Evolutionary conservation across 1,140 invertebrate species (phyloP).

Genomic region (Rhagoletis zephyria): DNA sequence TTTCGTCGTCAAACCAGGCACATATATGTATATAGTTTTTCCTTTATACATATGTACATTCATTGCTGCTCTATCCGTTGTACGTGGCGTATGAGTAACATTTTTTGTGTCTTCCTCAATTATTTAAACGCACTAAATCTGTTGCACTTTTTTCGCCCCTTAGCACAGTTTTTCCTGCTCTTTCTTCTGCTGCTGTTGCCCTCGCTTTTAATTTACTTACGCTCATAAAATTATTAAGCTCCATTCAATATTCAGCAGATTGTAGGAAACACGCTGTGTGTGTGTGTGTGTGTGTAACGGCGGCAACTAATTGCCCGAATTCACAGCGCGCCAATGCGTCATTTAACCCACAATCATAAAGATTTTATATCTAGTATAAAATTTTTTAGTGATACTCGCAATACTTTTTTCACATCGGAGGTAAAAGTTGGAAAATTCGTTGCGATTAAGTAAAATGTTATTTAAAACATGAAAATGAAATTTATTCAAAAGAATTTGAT

Average conservation of each 20-base stretch:
- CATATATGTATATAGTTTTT: too few species aligned
- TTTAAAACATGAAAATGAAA: too few species aligned
- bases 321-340: not conserved
- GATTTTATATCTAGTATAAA: not conserved
- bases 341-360: not conserved
- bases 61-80: too few species aligned
- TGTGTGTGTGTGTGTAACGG: not conserved
- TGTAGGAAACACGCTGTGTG: not conserved
- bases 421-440: too few species aligned
- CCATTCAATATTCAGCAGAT: conserved; percentile 37
- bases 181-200: not conserved
- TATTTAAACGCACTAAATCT: not conserved
- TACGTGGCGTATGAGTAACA: conserved; percentile 22
- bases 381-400: too few species aligned
- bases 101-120: not conserved
- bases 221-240: conserved; percentile 41
- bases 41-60: too few species aligned
- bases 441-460: too few species aligned
- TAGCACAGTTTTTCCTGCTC: not conserved
- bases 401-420: too few species aligned
- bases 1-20: too few species aligned
- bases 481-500: too few species aligned
- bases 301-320: not conserved
- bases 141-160: not conserved
- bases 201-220: not conserved